These are phyloP conservation scores for Saturnia pavonia DNA, from an alignment of 2,888 invertebrate genomes.

Conservation along the genomic window DNA sequence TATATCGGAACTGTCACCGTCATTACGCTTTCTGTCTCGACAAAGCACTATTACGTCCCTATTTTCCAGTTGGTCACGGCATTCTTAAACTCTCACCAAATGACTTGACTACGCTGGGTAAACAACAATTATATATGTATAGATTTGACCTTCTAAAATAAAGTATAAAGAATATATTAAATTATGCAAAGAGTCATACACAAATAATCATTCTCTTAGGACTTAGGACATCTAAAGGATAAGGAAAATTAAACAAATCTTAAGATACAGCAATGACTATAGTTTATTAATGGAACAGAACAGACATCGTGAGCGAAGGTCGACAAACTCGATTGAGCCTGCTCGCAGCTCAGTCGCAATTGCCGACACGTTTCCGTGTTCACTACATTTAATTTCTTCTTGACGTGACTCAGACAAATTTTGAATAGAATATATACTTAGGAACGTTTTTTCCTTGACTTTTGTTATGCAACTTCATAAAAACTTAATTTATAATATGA, in stretches of 20 bases:
- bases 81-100: too few relatives aligned
- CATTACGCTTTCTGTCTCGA: too few relatives aligned
- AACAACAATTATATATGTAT: too few relatives aligned
- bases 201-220: background rate
- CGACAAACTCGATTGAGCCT: constrained; percentile 57
- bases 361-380: constrained; percentile 53
- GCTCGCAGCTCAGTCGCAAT: constrained; percentile 27
- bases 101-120: too few relatives aligned
- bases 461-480: constrained; percentile 25
- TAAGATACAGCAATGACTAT: constrained; percentile 37
- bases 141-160: background rate
- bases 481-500: constrained; percentile 35
- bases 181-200: background rate
- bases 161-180: background rate
- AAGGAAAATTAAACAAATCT: constrained; percentile 20
- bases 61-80: too few relatives aligned
- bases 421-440: background rate
- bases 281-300: constrained; percentile 42
- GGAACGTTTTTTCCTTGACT: constrained; percentile 19
- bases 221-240: background rate
- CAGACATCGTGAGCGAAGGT: constrained; percentile 55
- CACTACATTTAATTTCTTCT: constrained; percentile 44
- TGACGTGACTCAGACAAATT: constrained; percentile 28
- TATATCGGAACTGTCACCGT: too few relatives aligned
- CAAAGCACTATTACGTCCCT: too few relatives aligned